Evolutionary conservation across 2,888 invertebrate species (phyloP), one percentile per base, ranked within the genome.

Genomic region (Eupithecia vulgata): DNA sequence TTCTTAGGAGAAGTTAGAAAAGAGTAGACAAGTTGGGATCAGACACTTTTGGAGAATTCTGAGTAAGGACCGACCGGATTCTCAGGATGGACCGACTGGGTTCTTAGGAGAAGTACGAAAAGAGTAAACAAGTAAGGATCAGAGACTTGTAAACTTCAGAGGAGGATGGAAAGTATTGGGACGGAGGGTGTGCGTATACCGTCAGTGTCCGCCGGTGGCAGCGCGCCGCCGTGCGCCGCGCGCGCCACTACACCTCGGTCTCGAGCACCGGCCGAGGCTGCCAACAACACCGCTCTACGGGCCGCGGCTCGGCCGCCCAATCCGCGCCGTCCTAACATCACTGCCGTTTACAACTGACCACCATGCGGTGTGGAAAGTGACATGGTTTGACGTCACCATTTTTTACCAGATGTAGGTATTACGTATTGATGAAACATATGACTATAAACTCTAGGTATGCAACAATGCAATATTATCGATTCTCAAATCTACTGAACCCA

Each of bases 231-330:
- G 89, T 91, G 89, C 91, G 91, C 92, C 91, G 93, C 92, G 93
- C 89, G 93, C 94, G 92, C 94, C 92, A 91, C 95, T 94, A 94
- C 92, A 94, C 95, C 89, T 94, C 94, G 78, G 94, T 94, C 94
- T 94, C 95, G 88, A 94, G 90, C 89, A 90, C 92, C 81, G 93
- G 91, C 85, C 93, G 93, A 80, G 91, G 93, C 93, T 93, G 92
- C 93, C 93, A 93, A 92, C 93, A 93, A 92, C 94, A 93, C 89
- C 94, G 93, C 93, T 93, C 94, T 84, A 91, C 91, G 88, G 86
- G 91, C 88, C 92, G 91, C 89, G 91, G 90, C 90, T 92, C 93
- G 85, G 80, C 85, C 84, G 91, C 90, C 93, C 92, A 93, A 87
- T 93, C 94, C 87, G 90, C 93, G 87, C 93, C 93, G 89, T 93